These are phyloP conservation scores for Pristis pectinata DNA, from an alignment of 2,797 vertebrate genomes.

Conservation along the genomic window DNA sequence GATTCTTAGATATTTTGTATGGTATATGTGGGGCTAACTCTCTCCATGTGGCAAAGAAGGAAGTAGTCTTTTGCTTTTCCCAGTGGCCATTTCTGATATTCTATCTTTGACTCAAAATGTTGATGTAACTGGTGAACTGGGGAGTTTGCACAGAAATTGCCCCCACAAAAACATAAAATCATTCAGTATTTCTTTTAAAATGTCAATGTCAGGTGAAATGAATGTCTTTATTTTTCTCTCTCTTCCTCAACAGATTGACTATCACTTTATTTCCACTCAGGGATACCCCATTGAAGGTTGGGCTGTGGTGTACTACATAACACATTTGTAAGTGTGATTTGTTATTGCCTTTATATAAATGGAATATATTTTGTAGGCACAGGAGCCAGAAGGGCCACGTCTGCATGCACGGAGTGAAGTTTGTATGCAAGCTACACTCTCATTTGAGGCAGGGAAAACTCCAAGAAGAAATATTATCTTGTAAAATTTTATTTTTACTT, in stretches of 20 bases:
- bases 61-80: not conserved
- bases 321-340: constrained; percentile 67
- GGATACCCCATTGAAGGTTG: constrained; percentile 77
- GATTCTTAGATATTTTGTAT: not conserved
- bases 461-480: not conserved
- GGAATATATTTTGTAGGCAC: not conserved
- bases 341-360: not conserved
- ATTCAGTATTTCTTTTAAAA: not conserved
- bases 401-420: not conserved
- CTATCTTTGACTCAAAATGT: not conserved
- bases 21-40: not conserved
- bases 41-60: not conserved
- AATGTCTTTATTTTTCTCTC: constrained; percentile 17
- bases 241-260: constrained; percentile 67
- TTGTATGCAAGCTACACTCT: not conserved
- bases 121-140: not conserved
- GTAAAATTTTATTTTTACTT: not conserved
- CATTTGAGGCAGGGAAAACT: not conserved
- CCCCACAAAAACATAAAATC: not conserved
- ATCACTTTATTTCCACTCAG: constrained; percentile 79
- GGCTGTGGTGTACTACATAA: constrained; percentile 84
- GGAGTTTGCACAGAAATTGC: not conserved
- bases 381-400: no score
- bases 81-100: not conserved
- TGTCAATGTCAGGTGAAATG: not conserved